Percentiles rank a stretch among this genome's conserved stretches.
Evolutionary conservation across 2,797 vertebrate species (phyloP).

Genomic region (Phataginus tetradactyla): DNA sequence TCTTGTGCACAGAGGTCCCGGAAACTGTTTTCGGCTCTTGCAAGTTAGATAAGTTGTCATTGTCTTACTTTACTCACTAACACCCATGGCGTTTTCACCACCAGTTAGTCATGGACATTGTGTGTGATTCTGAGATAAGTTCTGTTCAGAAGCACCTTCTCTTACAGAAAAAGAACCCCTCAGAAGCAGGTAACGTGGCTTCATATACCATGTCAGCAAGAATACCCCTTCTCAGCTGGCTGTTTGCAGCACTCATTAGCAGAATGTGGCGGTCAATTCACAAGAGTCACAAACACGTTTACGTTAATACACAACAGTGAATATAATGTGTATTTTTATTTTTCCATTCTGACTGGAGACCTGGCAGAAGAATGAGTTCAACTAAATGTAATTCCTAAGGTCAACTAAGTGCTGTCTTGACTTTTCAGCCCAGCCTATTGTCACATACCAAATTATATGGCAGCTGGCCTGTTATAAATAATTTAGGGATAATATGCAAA

Average conservation of each 20-base stretch:
- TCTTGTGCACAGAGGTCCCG: not conserved
- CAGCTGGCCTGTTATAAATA: constrained; percentile 69
- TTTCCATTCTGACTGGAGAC: constrained; percentile 39
- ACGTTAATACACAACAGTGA: not conserved
- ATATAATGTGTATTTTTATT: constrained; percentile 11
- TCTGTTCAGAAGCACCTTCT: not conserved
- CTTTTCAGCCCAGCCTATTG: constrained; percentile 44
- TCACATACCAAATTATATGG: constrained; percentile 13
- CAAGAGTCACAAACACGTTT: constrained; percentile 32
- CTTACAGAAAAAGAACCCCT: not conserved
- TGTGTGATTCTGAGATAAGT: not conserved
- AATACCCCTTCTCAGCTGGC: not conserved
- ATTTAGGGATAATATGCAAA: constrained; percentile 43
- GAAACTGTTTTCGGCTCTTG: not conserved
- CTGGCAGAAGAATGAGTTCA: constrained; percentile 73
- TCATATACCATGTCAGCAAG: constrained; percentile 41
- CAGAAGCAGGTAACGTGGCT: not conserved
- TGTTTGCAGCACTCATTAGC: not conserved
- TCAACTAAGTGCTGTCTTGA: constrained; percentile 73
- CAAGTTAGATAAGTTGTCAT: not conserved
- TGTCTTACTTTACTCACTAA: not conserved
- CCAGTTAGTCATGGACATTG: not conserved
- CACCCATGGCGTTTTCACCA: not conserved
- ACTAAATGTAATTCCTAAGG: constrained; percentile 64
- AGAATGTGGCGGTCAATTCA: constrained; percentile 5